Evolutionary conservation across 2,888 invertebrate species (phyloP).

Genomic region (Lottia scabra): DNA sequence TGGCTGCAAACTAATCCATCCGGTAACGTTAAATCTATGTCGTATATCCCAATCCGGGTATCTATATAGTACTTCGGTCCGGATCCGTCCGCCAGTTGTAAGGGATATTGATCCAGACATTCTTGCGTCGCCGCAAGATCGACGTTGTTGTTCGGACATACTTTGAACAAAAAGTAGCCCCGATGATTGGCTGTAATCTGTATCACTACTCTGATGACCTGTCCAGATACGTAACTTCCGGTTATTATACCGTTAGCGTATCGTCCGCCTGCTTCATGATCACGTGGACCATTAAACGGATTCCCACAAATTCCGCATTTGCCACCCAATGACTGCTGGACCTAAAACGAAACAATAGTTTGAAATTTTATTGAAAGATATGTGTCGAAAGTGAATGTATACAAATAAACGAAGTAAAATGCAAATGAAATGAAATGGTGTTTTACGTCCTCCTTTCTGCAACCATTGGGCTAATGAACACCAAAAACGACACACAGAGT

Average conservation of each 20-base stretch:
- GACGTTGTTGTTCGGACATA: conserved; percentile 14
- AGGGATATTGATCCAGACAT: conserved; percentile 14
- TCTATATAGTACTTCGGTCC: conserved; percentile 2
- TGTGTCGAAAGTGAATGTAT: too few relatives aligned
- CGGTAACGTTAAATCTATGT: too few relatives aligned
- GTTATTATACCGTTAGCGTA: conserved; percentile 65
- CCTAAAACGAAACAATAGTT: too few relatives aligned
- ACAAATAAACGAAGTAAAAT: too few relatives aligned
- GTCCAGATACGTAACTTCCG: conserved; percentile 57
- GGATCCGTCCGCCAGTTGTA: conserved; percentile 17
- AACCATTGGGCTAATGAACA: too few relatives aligned
- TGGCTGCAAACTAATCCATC: too few relatives aligned
- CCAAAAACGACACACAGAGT: too few relatives aligned
- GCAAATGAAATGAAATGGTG: too few relatives aligned
- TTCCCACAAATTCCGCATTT: conserved; percentile 93
- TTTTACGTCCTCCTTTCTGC: too few relatives aligned
- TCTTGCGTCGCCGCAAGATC: conserved; percentile 5
- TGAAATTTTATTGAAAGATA: too few relatives aligned
- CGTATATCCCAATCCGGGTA: too few relatives aligned
- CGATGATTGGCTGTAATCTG: conserved; percentile 66
- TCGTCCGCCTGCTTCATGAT: conserved; percentile 64
- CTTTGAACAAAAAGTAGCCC: conserved; percentile 21
- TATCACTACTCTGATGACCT: conserved; percentile 59
- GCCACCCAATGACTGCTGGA: conserved; percentile 70
- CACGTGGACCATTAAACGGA: conserved; percentile 73